A percentile compares a stretch with the other conserved stretches of the same genome.
Conservation (phyloP, 2,113 vertebrate species). For the Hippocampus mohnikei region DNA sequence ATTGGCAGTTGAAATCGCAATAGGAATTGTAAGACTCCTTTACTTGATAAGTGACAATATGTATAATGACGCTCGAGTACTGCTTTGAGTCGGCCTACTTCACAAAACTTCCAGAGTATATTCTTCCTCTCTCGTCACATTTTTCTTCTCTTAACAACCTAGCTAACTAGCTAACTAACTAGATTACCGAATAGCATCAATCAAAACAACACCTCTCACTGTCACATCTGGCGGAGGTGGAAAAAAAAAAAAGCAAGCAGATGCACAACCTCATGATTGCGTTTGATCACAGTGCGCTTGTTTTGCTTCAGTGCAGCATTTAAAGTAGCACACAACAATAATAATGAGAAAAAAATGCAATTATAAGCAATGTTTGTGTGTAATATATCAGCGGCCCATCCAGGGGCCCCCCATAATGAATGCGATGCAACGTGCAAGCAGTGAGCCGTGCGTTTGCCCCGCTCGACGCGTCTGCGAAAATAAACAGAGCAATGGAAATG, state of each 20-base stretch:
- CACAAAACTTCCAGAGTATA: neutral
- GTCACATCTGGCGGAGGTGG: neutral
- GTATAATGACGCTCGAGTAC: neutral
- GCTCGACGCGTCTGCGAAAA: constrained; percentile 68
- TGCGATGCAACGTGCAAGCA: constrained; percentile 71
- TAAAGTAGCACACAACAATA: constrained; percentile 67
- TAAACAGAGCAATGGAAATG: constrained; percentile 75
- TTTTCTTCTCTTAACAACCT: neutral
- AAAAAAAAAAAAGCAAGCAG: constrained; percentile 33
- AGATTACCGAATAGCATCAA: neutral
- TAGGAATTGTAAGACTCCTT: too few relatives aligned
- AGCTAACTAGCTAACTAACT: neutral
- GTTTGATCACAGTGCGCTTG: constrained; percentile 54
- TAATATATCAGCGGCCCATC: constrained; percentile 71
- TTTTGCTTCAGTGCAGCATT: constrained; percentile 60
- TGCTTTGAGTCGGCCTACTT: neutral
- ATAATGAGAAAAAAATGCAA: constrained; percentile 62
- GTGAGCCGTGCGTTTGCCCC: constrained; percentile 63
- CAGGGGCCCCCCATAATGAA: constrained; percentile 69
- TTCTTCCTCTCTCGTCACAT: neutral
- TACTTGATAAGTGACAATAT: neutral
- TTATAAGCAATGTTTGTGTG: constrained; percentile 71
- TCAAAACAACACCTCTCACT: neutral
- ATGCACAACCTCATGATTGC: constrained; percentile 43
- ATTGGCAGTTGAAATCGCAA: too few relatives aligned